Conservation (phyloP, 2,113 vertebrate species). For the Falco punctatus region DNA sequence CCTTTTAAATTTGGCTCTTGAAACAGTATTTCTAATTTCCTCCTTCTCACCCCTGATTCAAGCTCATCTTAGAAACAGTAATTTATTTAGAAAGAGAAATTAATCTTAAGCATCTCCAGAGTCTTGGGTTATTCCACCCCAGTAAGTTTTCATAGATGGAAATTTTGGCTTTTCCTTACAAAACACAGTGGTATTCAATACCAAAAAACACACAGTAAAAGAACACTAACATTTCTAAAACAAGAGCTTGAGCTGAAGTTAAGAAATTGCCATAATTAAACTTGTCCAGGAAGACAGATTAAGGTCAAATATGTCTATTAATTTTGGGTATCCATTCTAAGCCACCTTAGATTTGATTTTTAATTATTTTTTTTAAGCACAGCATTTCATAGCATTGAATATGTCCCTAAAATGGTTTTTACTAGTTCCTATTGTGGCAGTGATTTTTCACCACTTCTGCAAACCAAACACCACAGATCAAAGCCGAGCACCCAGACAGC, state of each 20-base stretch:
- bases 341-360: not conserved
- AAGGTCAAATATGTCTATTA: slow-evolving; percentile 65
- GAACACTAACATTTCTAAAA: slow-evolving; percentile 38
- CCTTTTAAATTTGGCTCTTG: not conserved
- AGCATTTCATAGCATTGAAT: not conserved
- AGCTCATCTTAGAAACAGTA: not conserved
- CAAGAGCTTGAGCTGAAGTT: not conserved
- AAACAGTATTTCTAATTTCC: not conserved
- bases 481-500: not conserved
- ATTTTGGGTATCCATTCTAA: slow-evolving; percentile 25
- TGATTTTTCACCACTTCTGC: not conserved
- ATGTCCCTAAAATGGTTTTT: not conserved
- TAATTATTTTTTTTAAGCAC: not conserved
- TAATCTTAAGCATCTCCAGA: not conserved
- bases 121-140: not conserved
- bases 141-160: not conserved
- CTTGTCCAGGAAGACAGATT: slow-evolving; percentile 64
- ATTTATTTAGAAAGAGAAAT: slow-evolving; percentile 6
- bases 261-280: slow-evolving; percentile 64
- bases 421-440: not conserved
- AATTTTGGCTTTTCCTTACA: not conserved
- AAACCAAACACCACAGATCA: rapidly evolving
- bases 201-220: not conserved
- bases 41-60: not conserved
- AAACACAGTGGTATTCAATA: not conserved